A percentile compares a stretch with the other conserved stretches of the same genome.
Evolutionary conservation across 35 echinoderm and acorn worm genomes (phyloP).

Genomic region (Nesometra sesokonis): DNA sequence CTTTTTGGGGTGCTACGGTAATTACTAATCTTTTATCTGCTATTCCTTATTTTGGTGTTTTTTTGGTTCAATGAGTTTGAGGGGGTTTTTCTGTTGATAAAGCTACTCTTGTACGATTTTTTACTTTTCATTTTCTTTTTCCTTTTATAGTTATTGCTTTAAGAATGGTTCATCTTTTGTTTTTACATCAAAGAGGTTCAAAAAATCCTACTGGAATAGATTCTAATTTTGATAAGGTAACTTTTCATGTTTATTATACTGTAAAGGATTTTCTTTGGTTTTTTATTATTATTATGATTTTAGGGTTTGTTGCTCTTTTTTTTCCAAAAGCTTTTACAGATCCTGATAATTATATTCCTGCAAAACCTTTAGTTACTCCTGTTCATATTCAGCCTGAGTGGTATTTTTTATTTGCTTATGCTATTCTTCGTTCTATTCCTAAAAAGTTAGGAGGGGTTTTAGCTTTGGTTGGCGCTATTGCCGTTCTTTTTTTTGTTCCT

Average conservation of each 20-base stretch:
- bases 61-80: conserved; percentile 60
- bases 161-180: conserved; percentile 41
- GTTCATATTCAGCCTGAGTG: conserved; percentile 70
- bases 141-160: conserved; percentile 56
- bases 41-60: conserved; percentile 41
- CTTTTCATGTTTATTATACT: conserved; percentile 54
- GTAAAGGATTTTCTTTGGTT: conserved; percentile 52
- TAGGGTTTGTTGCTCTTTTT: conserved; percentile 15
- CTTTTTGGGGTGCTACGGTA: conserved; percentile 74
- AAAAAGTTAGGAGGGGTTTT: conserved; percentile 78
- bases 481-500: conserved; percentile 46
- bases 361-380: conserved; percentile 59
- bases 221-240: conserved; percentile 33
- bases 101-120: conserved; percentile 62
- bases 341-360: conserved; percentile 60
- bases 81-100: conserved; percentile 72
- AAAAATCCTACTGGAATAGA: conserved; percentile 56
- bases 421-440: conserved; percentile 68
- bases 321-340: conserved; percentile 40
- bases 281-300: conserved; percentile 8
- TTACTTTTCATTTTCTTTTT: conserved; percentile 64
- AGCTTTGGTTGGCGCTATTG: conserved; percentile 39
- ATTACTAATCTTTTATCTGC: conserved; percentile 67
- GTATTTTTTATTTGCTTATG: conserved; percentile 76
- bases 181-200: conserved; percentile 55